Base-by-base conservation (phyloP, 2,797 vertebrate genomes). In the Lepidocolaptes lacrymiger region DNA sequence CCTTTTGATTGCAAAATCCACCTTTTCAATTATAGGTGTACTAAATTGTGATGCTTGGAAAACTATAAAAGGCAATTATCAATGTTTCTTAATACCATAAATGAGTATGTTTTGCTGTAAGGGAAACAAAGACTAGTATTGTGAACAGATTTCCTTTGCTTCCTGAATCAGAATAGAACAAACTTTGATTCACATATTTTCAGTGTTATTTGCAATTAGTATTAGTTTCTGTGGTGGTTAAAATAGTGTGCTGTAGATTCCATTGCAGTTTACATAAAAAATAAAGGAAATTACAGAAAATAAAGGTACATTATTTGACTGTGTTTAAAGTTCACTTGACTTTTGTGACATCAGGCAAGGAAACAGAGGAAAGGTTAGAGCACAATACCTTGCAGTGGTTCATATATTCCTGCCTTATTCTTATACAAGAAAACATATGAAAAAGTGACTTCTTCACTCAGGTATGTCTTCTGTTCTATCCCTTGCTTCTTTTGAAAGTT, bases 11-110 rank as follows among this genome's bases (percentile, higher is more conserved):
- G 97, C 93, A 89, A 98, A 98, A 98, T 97, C 96, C 97, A 96
- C 95, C 88, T 97, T 98, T 98, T 98, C 98, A 98, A 98, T 98
- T 98, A 98, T 97, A 98, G 97, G 97, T 98, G 97, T 97, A 96
- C 97, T 97, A 97, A 98, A 98, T 97, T 98, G 98, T 97, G 96
- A 98, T 97, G 97, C 92, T 96, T 97, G 97, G 97, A 97, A 98
- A 97, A 96, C 96, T 97, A 97, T 98, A 98, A 98, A 98, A 98
- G 97, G 97, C 98, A 98, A 98, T 98, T 97, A 98, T 98, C 98
- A 98, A 93, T 97, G 96, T 98, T 98, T 98, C 97, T 98, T 98
- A 98, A 98, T 97, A 91, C 91, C 95, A 91, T 94, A 98, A 96
- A 97, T 98, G 97, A 98, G 97, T 96, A 83, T 15, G n/a, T 94